Base-by-base conservation (phyloP, 2,888 invertebrate genomes). In the Hypercompe scribonia region DNA sequence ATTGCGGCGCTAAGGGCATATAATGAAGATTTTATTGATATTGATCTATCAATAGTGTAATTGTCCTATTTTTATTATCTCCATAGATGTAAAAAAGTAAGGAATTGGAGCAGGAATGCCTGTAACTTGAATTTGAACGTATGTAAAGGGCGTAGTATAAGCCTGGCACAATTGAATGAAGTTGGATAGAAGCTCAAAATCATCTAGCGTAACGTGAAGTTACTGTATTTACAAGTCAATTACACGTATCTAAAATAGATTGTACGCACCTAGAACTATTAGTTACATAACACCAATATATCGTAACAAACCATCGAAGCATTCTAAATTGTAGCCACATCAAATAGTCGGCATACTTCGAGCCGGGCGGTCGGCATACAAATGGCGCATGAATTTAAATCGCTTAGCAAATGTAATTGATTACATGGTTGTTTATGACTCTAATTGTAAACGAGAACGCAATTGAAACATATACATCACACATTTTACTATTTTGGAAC, bases 351-450 rank as follows among this genome's bases (percentile, higher is more conserved):
- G 39, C 28, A 79, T 34, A 76, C 54, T 61, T 74, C 54, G n/a
- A 46, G 58, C 42, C 66, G 64, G 58, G 34, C 66, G 64, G 68
- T 65, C 68, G 63, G 68, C 64, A 64, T 70, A 67, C 42, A 80
- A 79, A 73, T 75, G 61, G 65, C 71, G 28, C 72, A 67, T 73
- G 65, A 76, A 72, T 71, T 73, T 65, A 61, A 75, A 80, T 72
- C 50, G 64, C 58, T 50, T 28, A 68, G 28, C 64, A 50, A 73
- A 50, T 33, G 10, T n/a, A 68, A 68, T 68, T 58, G 28, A 61
- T 39, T 39, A 28, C 39, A 58, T 8, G 28, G 58, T 34, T 58
- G 54, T 68, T 68, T 68, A 68, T 36, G 46, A 46, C 46, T 33
- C 31, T 46, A 31, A 33, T 66, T 46, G 46, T 42, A 66, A 33